Evolutionary conservation across 2,113 vertebrate species (phyloP).

Genomic region (Cyprinus carpio): DNA sequence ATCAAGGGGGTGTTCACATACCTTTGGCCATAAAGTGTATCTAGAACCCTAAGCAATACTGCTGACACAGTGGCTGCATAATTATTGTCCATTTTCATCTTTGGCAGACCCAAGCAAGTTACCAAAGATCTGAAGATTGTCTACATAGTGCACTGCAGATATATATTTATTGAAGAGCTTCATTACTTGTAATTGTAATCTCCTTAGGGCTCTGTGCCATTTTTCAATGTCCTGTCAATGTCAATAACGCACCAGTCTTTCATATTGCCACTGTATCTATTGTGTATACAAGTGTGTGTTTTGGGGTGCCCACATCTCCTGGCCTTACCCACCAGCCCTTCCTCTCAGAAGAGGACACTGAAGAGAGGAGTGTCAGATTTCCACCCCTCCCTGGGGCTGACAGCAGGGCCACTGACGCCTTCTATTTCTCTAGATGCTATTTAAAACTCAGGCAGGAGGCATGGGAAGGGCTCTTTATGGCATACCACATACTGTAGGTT

Average conservation of each 20-base stretch:
- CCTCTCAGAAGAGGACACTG: conserved; percentile 35
- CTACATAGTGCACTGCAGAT: not conserved
- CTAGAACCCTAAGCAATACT: not conserved
- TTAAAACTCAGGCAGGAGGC: conserved; percentile 69
- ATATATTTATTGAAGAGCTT: not conserved
- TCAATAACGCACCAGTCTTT: not conserved
- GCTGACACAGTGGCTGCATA: not conserved
- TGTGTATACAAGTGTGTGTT: not conserved
- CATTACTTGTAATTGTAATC: not conserved
- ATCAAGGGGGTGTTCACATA: not conserved
- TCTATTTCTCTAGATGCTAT: conserved; percentile 76
- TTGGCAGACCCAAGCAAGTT: not conserved
- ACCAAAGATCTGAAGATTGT: not conserved
- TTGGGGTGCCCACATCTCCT: conserved; percentile 18
- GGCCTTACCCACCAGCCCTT: conserved; percentile 21
- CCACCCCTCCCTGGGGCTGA: conserved; percentile 48
- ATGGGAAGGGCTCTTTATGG: conserved; percentile 33
- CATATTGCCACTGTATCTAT: not conserved
- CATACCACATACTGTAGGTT: conserved; percentile 26
- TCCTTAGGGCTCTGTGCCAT: not conserved
- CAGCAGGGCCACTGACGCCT: conserved; percentile 68
- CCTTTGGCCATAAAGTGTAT: not conserved
- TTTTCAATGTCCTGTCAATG: not conserved
- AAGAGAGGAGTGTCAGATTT: conserved; percentile 60
- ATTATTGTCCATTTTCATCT: not conserved